A percentile compares a stretch with the other conserved stretches of the same genome.
Conservation (phyloP, 2,888 invertebrate genomes). For the Cyaniris semiargus region DNA sequence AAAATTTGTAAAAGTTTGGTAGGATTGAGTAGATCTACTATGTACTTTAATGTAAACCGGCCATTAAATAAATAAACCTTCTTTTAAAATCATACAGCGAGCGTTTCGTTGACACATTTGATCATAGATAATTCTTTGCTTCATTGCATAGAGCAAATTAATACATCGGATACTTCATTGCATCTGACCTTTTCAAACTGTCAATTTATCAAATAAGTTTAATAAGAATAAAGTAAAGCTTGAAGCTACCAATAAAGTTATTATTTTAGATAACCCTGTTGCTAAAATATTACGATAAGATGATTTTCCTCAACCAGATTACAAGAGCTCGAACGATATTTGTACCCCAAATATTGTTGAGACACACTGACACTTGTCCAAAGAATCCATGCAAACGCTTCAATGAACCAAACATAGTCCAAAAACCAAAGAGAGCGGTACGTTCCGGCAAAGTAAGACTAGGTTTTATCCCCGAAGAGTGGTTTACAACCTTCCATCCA, state of each 20-base stretch:
- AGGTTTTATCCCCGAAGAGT: constrained; percentile 74
- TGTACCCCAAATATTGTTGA: constrained; percentile 32
- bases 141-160: too few species aligned
- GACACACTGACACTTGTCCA: constrained; percentile 41
- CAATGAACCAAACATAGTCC: background rate
- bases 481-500: constrained; percentile 92
- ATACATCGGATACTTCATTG: too few species aligned
- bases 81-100: background rate
- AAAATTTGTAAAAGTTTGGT: too few species aligned
- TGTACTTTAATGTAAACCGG: too few species aligned
- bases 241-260: background rate
- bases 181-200: background rate
- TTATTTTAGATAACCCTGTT: background rate
- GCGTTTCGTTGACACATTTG: background rate
- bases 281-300: constrained; percentile 16
- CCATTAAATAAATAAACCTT: too few species aligned
- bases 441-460: constrained; percentile 75
- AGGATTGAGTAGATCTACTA: too few species aligned
- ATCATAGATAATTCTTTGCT: background rate
- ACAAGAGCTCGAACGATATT: constrained; percentile 8
- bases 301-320: constrained; percentile 33
- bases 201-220: background rate
- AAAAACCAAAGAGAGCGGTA: constrained; percentile 48
- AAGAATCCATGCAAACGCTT: constrained; percentile 8
- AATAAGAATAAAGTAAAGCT: background rate